Evolutionary conservation across 2,888 invertebrate species (phyloP).

Genomic region (Rotaria socialis): DNA sequence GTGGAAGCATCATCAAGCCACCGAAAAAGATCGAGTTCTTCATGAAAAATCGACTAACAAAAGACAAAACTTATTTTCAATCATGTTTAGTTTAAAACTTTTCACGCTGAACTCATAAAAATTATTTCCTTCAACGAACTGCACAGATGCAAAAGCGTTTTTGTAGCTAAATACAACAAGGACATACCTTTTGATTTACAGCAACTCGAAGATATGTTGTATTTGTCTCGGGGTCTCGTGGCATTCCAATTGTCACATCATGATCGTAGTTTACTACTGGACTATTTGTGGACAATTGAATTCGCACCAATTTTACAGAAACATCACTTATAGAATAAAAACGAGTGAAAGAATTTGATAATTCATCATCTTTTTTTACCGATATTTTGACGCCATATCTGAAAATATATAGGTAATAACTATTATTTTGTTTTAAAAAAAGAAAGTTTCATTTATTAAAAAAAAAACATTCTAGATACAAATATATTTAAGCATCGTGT

Average conservation of each 20-base stretch:
- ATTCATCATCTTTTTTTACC: neutral
- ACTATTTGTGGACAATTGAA: neutral
- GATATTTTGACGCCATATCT: neutral
- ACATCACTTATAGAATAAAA: neutral
- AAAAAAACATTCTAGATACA: neutral
- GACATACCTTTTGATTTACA: neutral
- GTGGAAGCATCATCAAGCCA: neutral
- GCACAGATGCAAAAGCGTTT: too few relatives aligned
- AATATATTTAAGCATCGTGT: neutral
- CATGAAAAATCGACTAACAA: neutral
- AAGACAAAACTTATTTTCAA: too few relatives aligned
- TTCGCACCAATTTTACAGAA: neutral
- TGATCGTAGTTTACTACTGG: neutral
- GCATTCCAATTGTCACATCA: neutral
- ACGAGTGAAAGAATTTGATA: neutral
- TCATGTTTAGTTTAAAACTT: too few relatives aligned
- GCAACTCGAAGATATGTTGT: neutral
- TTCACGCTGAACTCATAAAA: too few relatives aligned
- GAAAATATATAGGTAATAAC: neutral
- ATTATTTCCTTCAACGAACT: too few relatives aligned
- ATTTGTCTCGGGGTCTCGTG: neutral
- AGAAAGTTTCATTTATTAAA: neutral
- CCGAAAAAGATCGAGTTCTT: neutral
- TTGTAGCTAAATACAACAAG: too few relatives aligned
- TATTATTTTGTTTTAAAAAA: neutral